Conservation (phyloP, 1,140 invertebrate genomes). For the Colletes latitarsis region DNA sequence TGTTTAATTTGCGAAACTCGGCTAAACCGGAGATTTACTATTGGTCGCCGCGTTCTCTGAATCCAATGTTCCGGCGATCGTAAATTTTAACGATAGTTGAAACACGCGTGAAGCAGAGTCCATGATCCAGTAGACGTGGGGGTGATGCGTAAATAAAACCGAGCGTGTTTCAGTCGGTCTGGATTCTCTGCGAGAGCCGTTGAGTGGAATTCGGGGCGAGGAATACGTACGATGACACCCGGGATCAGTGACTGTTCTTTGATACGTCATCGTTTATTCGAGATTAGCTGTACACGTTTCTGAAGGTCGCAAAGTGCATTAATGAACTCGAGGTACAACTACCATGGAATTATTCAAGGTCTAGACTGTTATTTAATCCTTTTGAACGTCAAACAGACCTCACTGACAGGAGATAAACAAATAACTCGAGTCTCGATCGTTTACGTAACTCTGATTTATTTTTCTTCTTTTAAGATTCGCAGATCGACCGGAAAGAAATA, state of each 20-base stretch:
- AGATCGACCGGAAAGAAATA: too few species aligned
- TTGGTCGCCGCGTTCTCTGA: neutral
- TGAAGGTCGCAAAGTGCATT: too few species aligned
- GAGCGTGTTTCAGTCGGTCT: neutral
- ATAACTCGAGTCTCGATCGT: too few species aligned
- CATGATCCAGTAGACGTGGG: neutral
- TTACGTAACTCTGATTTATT: too few species aligned
- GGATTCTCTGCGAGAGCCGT: neutral
- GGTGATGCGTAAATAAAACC: slow-evolving; percentile 4
- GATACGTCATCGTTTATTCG: neutral
- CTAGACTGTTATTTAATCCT: too few species aligned
- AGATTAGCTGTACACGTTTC: too few species aligned
- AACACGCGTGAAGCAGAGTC: neutral
- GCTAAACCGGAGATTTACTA: slow-evolving; percentile 15
- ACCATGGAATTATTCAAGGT: too few species aligned
- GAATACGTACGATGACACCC: neutral
- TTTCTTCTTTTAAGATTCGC: too few species aligned
- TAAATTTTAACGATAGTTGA: slow-evolving; percentile 13
- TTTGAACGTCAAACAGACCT: too few species aligned
- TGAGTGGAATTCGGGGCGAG: neutral
- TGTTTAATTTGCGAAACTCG: slow-evolving; percentile 37
- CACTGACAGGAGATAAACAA: too few species aligned
- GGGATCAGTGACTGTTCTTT: neutral
- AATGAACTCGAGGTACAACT: too few species aligned
- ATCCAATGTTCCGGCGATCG: slow-evolving; percentile 3